These are phyloP conservation scores for Oedothorax gibbosus DNA, from an alignment of 1,140 invertebrate genomes.

Conservation along the genomic window DNA sequence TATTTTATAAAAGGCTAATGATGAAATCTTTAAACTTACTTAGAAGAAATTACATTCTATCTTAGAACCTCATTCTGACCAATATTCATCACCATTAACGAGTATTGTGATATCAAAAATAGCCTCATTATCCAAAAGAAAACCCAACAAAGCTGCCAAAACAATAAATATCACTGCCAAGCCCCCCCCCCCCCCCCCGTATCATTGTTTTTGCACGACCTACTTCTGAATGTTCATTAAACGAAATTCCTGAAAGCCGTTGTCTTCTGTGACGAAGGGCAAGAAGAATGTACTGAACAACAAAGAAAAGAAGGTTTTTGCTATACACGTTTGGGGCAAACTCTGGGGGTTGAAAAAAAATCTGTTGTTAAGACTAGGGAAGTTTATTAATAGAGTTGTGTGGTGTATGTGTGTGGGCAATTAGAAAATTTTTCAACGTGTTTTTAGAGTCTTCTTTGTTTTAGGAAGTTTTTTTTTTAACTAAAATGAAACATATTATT, in stretches of 20 bases:
- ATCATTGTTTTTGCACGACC: slow-evolving; percentile 49
- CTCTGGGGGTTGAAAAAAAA: not conserved
- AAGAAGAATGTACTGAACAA: slow-evolving; percentile 9
- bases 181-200: not conserved
- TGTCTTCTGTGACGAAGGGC: not conserved
- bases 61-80: not conserved
- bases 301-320: not conserved
- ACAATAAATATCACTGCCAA: slow-evolving; percentile 28
- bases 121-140: slow-evolving; percentile 19
- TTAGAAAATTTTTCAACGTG: too few relatives aligned
- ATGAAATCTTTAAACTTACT: too few relatives aligned
- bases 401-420: too few relatives aligned
- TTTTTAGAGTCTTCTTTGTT: too few relatives aligned
- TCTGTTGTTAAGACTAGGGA: not conserved
- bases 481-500: too few relatives aligned
- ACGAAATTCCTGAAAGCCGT: slow-evolving; percentile 2
- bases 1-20: too few relatives aligned
- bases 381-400: too few relatives aligned
- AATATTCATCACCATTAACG: not conserved
- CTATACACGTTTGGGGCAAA: not conserved
- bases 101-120: slow-evolving; percentile 10
- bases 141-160: slow-evolving; percentile 26
- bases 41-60: too few relatives aligned
- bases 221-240: slow-evolving; percentile 14
- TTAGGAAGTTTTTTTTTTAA: too few relatives aligned